A percentile compares a stretch with the other conserved stretches of the same genome.
These are phyloP conservation scores for Chelonoidis abingdonii DNA, from an alignment of 2,113 vertebrate genomes.

Conservation along the genomic window DNA sequence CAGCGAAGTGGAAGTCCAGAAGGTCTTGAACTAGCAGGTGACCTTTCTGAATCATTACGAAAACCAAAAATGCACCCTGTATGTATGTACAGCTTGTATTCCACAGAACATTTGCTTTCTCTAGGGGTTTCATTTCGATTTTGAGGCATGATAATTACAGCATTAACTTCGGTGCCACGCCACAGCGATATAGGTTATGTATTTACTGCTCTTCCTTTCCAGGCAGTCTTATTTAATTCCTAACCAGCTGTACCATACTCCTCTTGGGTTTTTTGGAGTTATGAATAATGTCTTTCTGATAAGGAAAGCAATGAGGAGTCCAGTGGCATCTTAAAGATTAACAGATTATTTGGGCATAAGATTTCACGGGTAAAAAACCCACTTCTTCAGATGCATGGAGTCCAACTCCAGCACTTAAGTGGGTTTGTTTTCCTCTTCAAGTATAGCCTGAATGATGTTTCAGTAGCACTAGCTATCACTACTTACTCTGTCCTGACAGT, in stretches of 20 bases:
- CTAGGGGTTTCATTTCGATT: constrained; percentile 1
- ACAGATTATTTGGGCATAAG: no score
- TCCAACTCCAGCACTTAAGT: constrained; percentile 20
- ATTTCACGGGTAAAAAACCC: no score
- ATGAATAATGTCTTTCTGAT: constrained; percentile 39
- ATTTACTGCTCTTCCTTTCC: constrained; percentile 40
- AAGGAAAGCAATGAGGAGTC: not conserved
- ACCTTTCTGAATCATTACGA: not conserved
- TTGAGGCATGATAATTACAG: not conserved
- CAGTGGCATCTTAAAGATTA: no score
- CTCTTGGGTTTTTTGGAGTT: constrained; percentile 27
- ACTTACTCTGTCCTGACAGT: constrained; percentile 30
- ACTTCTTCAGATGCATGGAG: no score
- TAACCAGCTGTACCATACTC: constrained; percentile 1
- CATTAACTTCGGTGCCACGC: constrained; percentile 35
- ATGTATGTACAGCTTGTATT: not conserved
- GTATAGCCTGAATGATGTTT: not conserved
- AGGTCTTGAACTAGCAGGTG: constrained; percentile 15
- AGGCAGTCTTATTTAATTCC: constrained; percentile 38
- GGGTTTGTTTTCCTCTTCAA: constrained; percentile 23
- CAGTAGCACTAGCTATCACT: constrained; percentile 30
- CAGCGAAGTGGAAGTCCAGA: not conserved
- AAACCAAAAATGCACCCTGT: constrained; percentile 1
- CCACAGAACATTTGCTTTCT: not conserved
- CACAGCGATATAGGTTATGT: constrained; percentile 14